These are phyloP conservation scores for Choristoneura fumiferana DNA, from an alignment of 1,140 invertebrate species.

Conservation along the genomic window DNA sequence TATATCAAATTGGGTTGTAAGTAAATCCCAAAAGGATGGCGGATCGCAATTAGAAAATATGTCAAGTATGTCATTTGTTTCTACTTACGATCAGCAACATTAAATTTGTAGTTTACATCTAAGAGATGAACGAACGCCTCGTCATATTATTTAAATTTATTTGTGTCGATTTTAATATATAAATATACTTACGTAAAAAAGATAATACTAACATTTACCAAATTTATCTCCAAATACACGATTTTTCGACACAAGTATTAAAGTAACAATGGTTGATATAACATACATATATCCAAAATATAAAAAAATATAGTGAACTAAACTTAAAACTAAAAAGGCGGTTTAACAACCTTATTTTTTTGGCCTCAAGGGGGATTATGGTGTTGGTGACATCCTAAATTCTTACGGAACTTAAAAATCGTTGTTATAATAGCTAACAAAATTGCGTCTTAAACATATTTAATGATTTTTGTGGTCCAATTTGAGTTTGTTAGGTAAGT, in stretches of 20 bases:
- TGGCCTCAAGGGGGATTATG: constrained; percentile 23
- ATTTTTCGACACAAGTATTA: background rate
- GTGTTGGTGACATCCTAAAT: constrained; percentile 6
- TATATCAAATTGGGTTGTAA: no score
- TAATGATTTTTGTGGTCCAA: background rate
- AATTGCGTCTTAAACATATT: constrained; percentile 1
- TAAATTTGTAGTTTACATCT: no score
- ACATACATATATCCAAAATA: constrained; percentile 9
- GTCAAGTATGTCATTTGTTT: no score
- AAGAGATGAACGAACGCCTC: no score
- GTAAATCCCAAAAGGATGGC: no score
- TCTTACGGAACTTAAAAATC: background rate
- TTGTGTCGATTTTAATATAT: no score
- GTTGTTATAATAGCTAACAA: constrained; percentile 9
- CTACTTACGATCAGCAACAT: no score
- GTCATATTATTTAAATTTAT: no score
- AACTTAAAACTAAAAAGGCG: constrained; percentile 29
- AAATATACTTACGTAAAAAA: no score
- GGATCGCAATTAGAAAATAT: no score
- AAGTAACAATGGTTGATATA: constrained; percentile 17
- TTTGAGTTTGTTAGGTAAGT: constrained; percentile 1
- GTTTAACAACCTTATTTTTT: constrained; percentile 24
- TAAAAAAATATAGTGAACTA: constrained; percentile 20
- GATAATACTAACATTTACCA: no score
- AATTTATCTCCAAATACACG: background rate